Conservation (phyloP, 2,113 vertebrate genomes). For the Menidia beryllina region DNA sequence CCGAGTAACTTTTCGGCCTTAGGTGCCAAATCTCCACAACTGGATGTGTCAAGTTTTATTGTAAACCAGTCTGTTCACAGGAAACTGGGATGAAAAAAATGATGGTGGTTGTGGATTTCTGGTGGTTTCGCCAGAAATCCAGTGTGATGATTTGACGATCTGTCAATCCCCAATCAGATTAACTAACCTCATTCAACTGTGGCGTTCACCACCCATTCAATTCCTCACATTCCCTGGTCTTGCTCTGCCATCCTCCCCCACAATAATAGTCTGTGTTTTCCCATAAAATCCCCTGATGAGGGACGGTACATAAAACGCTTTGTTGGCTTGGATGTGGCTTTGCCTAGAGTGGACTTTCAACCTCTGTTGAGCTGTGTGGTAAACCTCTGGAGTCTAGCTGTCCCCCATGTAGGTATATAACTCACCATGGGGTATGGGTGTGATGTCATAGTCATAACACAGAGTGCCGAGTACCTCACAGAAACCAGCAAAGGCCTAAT, state of each 20-base stretch:
- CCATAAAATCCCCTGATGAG: slow-evolving; percentile 71
- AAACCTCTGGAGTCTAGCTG: slow-evolving; percentile 75
- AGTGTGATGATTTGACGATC: slow-evolving; percentile 53
- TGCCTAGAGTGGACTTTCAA: slow-evolving; percentile 73
- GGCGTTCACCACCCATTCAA: slow-evolving; percentile 48
- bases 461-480: slow-evolving; percentile 59
- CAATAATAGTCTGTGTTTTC: slow-evolving; percentile 73
- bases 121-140: slow-evolving; percentile 67
- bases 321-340: slow-evolving; percentile 76
- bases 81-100: slow-evolving; percentile 57
- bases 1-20: slow-evolving; percentile 12
- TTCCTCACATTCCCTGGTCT: slow-evolving; percentile 30
- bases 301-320: slow-evolving; percentile 64
- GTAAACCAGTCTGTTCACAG: slow-evolving; percentile 55
- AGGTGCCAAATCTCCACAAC: slow-evolving; percentile 31
- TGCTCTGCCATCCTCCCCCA: slow-evolving; percentile 46
- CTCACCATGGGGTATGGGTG: slow-evolving; percentile 69
- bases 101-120: slow-evolving; percentile 61
- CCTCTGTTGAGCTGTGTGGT: slow-evolving; percentile 74
- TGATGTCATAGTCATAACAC: slow-evolving; percentile 71
- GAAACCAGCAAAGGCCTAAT: slow-evolving; percentile 62
- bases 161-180: slow-evolving; percentile 44
- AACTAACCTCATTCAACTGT: slow-evolving; percentile 61
- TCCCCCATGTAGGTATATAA: slow-evolving; percentile 77
- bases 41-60: slow-evolving; percentile 48